phyloP scores from a whole-genome alignment of 2,888 invertebrate species.

The Cheilosia pagana region DNA sequence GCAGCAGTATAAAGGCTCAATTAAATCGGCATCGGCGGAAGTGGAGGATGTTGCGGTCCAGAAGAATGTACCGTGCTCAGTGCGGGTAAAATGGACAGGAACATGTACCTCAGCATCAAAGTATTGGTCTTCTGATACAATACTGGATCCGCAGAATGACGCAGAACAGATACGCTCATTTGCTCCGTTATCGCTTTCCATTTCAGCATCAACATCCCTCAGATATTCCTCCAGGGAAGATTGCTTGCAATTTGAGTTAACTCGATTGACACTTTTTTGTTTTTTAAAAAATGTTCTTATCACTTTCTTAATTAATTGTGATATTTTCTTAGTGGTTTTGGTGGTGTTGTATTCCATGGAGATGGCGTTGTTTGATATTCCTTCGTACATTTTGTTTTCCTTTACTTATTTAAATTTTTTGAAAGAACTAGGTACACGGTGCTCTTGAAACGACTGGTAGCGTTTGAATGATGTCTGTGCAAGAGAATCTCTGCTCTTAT shows the following conservation, averaged over 20 bases:
- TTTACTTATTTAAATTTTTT: conserved; percentile 32
- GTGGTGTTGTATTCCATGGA: conserved; percentile 76
- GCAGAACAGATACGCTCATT: conserved; percentile 79
- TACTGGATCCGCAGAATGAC: conserved; percentile 63
- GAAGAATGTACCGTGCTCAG: conserved; percentile 92
- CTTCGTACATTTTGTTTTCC: conserved; percentile 80
- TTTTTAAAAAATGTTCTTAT: conserved; percentile 88
- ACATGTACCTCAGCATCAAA: conserved; percentile 80
- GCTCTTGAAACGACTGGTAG: conserved; percentile 79
- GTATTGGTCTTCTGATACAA: conserved; percentile 80
- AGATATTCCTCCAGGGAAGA: conserved; percentile 80
- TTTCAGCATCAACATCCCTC: conserved; percentile 81
- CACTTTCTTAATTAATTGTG: conserved; percentile 88
- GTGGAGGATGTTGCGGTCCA: conserved; percentile 88
- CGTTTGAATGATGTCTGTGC: conserved; percentile 81
- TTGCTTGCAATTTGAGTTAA: conserved; percentile 76
- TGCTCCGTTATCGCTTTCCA: conserved; percentile 79
- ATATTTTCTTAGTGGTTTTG: conserved; percentile 83
- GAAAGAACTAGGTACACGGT: conserved; percentile 73
- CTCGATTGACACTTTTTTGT: conserved; percentile 80
- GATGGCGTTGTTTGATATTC: conserved; percentile 77
- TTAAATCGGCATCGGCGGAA: conserved; percentile 79
- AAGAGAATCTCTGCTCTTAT: conserved; percentile 78
- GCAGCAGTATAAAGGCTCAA: conserved; percentile 81
- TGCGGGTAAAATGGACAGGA: conserved; percentile 92